Evolutionary conservation across 2,888 invertebrate genomes (phyloP), one percentile per base, ranked within the genome.

Genomic region (Drosophila ezoana): DNA sequence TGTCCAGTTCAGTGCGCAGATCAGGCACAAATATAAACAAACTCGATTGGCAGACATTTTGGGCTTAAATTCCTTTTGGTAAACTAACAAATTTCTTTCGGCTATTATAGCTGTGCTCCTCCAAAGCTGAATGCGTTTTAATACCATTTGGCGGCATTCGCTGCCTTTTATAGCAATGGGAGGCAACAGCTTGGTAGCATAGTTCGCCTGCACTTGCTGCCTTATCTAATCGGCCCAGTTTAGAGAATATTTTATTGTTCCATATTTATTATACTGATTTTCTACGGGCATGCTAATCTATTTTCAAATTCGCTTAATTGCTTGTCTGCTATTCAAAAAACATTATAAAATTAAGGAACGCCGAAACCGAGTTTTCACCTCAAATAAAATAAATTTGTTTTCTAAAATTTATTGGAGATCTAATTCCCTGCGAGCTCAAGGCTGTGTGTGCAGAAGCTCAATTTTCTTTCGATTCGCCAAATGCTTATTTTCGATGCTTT

Each of bases 181-280:
- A 40, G 41, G 13, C 38, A 13, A 32, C 16, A 11, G 16, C 0
- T 23, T 0, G n/a, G 16, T 35, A 8, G 11, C 23, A 18, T 2
- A 28, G 84, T 81, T 51, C 68, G 5, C 4, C 4, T 68, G 85
- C 59, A 87, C 82, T 62, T 11, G 62, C 11, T 5, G 6, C 1
- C 10, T 41, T 68, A 82, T 82, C 82, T 82, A 69, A 82, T 87
- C 82, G 20, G 2, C 13, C 0, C 9, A 9, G 14, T 33, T 40
- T 49, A 14, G 9, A 14, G 13, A 45, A 13, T 33, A 35, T 59
- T 49, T 47, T 68, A 44, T 59, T 41, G 41, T 47, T 14, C 6
- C 5, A 45, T 8, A 20, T 11, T 9, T 18, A 14, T 41, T 9
- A 23, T 35, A 18, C 28, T 8, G 28, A 28, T 28, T 28, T 28